Base-by-base conservation (phyloP, 2,113 vertebrate species). In the Prionailurus bengalensis region DNA sequence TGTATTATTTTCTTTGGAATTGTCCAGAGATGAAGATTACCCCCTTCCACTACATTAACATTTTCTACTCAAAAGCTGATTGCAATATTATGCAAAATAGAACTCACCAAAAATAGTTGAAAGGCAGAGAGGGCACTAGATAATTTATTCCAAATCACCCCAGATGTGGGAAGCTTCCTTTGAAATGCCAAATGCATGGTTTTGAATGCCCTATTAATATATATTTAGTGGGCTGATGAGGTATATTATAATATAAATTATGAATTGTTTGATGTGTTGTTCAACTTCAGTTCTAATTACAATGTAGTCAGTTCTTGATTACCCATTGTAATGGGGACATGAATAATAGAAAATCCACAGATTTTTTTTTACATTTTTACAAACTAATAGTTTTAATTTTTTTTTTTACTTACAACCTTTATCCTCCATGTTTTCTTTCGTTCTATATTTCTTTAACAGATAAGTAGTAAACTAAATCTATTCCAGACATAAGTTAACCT, bases 181-280 rank as follows among this genome's bases (percentile, higher is more conserved):
- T 93, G 91, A 97, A 96, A 94, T 94, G 71, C 83, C 89, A 91
- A 97, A 90, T 76, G 48, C 63, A 66, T 97, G 66, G 17, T 92
- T 98, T 95, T 95, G 65, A 97, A 94, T 97, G 96, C 45, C 87
- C 74, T 96, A 94, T 97, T 97, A 98, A 97, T 97, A 95, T 96
- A 97, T 85, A 97, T 96, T 91, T 93, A 93, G 73, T 93, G 85
- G 73, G 66, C 88, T 98, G 95, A 97, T 98, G 96, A 97, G 96
- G 90, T 96, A 95, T 95, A 95, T 97, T 98, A 95, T 97, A 96
- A 94, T 63, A 88, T 88, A 98, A 98, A 97, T 97, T 98, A 96
- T 97, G 92, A 97, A 96, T 96, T 97, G 83, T 97, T 95, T 94
- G 15, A 51, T 89, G 16, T 80, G 39, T 65, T 97, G 31, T 97